These are phyloP conservation scores for Choloepus hoffmanni DNA, from an alignment of 2,113 vertebrate species.

Conservation along the genomic window DNA sequence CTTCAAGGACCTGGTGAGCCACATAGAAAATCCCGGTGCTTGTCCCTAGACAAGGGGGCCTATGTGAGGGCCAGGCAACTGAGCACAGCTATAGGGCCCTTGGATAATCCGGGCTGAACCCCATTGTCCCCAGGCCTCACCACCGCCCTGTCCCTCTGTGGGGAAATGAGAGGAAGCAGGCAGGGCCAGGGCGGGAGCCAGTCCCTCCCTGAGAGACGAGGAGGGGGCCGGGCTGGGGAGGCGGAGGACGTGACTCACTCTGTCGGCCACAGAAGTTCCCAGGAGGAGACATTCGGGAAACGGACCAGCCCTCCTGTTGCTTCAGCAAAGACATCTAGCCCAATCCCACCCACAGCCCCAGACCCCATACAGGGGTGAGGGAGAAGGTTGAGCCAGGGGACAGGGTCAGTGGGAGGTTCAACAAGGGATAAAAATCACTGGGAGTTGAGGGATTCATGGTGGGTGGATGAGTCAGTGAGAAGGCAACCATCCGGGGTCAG, in stretches of 20 bases:
- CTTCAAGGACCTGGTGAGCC: not conserved
- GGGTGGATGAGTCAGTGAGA: not conserved
- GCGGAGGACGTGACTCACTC: conserved; percentile 65
- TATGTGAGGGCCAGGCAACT: accelerated
- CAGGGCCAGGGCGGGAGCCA: not conserved
- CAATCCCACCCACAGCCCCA: not conserved
- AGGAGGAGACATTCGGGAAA: conserved; percentile 52
- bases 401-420: not conserved
- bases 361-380: accelerated
- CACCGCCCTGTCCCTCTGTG: not conserved
- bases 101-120: not conserved
- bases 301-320: conserved; percentile 38
- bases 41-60: not conserved
- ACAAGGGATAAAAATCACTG: not conserved
- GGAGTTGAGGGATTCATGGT: not conserved
- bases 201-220: not conserved
- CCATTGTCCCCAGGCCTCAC: not conserved
- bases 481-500: not conserved
- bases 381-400: not conserved
- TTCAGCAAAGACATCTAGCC: not conserved
- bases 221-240: not conserved
- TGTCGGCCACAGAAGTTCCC: conserved; percentile 28
- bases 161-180: not conserved
- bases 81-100: not conserved
- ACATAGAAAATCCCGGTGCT: not conserved